A percentile compares a stretch with the other conserved stretches of the same genome.
Evolutionary conservation across 2,113 vertebrate genomes (phyloP).

Genomic region (Ailuropoda melanoleuca): DNA sequence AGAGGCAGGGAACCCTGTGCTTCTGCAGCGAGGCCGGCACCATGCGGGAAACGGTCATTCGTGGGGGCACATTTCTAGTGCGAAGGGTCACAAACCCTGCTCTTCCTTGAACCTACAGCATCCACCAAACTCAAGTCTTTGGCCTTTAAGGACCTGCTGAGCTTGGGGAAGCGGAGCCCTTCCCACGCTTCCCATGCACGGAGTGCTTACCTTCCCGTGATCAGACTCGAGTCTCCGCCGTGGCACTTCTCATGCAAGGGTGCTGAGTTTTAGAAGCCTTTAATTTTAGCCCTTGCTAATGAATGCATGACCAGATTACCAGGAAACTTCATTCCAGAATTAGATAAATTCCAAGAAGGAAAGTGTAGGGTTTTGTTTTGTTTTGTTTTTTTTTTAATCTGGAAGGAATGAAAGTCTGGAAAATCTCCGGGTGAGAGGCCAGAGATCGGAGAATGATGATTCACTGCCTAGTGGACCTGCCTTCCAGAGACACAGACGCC

Average conservation of each 20-base stretch:
- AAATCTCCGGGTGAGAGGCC: not conserved
- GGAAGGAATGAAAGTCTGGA: not conserved
- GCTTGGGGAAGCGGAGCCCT: not conserved
- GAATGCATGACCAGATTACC: not conserved
- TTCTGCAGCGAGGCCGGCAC: accelerated
- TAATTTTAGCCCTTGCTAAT: not conserved
- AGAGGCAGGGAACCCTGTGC: too few relatives aligned
- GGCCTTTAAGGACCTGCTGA: not conserved
- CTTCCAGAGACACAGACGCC: accelerated
- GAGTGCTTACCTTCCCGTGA: not conserved
- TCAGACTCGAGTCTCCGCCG: not conserved
- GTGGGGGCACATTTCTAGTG: not conserved
- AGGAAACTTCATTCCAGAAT: not conserved
- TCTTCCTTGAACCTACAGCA: accelerated
- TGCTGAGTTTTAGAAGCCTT: not conserved
- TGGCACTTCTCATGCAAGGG: not conserved
- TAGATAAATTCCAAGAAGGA: not conserved
- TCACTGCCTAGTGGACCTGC: accelerated
- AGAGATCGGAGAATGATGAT: not conserved
- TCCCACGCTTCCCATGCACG: accelerated
- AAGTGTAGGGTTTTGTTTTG: not conserved
- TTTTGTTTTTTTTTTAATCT: not conserved
- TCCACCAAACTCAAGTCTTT: not conserved
- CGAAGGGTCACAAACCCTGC: not conserved
- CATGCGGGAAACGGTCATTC: not conserved